Conservation (phyloP, 2,888 invertebrate species). For the Carterocephalus palaemon region DNA sequence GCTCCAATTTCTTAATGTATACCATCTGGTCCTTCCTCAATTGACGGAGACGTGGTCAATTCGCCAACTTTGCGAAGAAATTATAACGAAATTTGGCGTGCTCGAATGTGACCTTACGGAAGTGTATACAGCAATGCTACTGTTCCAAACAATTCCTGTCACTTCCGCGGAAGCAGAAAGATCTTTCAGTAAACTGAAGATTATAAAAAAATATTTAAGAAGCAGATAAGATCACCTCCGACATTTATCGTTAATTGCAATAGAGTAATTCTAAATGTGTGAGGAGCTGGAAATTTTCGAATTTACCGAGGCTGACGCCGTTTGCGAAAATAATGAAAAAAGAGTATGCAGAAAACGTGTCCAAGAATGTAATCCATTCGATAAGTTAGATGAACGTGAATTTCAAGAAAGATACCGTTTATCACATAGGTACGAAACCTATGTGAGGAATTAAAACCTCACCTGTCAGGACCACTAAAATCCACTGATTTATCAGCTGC, state of each 20-base stretch:
- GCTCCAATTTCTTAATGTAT: constrained; percentile 36
- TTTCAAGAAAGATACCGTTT: too few relatives aligned
- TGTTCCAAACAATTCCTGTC: constrained; percentile 30
- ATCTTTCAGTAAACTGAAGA: constrained; percentile 27
- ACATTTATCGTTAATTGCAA: constrained; percentile 23
- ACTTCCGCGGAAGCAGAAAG: constrained; percentile 22
- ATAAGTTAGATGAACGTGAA: too few relatives aligned
- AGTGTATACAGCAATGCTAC: constrained; percentile 10
- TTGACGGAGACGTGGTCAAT: constrained; percentile 30
- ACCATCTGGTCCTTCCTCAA: constrained; percentile 32
- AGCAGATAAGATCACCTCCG: constrained; percentile 14
- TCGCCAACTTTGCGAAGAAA: constrained; percentile 31
- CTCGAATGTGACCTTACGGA: constrained; percentile 26
- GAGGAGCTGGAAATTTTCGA: too few relatives aligned
- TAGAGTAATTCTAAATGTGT: too few relatives aligned
- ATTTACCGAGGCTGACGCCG: too few relatives aligned
- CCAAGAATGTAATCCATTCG: too few relatives aligned
- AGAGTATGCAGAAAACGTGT: too few relatives aligned
- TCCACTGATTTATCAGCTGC: too few relatives aligned
- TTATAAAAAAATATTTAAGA: constrained; percentile 16
- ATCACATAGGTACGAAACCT: too few relatives aligned
- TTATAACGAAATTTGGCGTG: constrained; percentile 30
- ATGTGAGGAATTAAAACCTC: too few relatives aligned
- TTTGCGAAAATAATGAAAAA: too few relatives aligned
- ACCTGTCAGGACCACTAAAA: too few relatives aligned